Percentiles rank a stretch among this genome's conserved stretches.
These are phyloP conservation scores for Thera obeliscata DNA, from an alignment of 2,888 invertebrate genomes.

Conservation along the genomic window DNA sequence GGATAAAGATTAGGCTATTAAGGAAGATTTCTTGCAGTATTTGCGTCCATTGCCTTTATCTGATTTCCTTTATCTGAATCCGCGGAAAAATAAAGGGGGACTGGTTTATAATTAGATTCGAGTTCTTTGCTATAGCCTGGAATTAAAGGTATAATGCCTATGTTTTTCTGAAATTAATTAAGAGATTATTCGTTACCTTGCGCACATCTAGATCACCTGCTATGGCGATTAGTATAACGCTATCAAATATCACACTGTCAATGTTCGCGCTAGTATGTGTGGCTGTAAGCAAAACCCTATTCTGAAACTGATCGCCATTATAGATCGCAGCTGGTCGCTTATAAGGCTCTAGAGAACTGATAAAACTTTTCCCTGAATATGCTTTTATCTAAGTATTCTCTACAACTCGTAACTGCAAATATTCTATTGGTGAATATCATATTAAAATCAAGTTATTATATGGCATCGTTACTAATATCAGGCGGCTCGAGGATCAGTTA, in stretches of 20 bases:
- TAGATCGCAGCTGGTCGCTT: too few relatives aligned
- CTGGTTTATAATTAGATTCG: neutral
- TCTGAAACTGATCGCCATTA: too few relatives aligned
- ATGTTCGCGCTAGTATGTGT: too few relatives aligned
- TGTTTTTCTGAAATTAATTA: neutral
- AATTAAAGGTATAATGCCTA: neutral
- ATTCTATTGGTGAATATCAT: neutral
- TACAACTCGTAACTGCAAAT: neutral
- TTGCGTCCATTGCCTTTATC: constrained; percentile 34
- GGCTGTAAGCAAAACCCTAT: too few relatives aligned
- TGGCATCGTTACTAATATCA: constrained; percentile 8
- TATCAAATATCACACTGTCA: too few relatives aligned
- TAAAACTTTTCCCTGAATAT: neutral
- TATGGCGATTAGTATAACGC: too few relatives aligned
- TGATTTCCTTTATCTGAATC: constrained; percentile 29
- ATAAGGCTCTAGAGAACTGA: too few relatives aligned
- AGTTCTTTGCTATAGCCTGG: neutral
- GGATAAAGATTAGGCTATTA: constrained; percentile 68
- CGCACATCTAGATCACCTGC: too few relatives aligned
- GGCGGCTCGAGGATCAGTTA: constrained; percentile 19
- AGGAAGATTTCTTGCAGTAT: constrained; percentile 41
- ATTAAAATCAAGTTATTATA: constrained; percentile 2
- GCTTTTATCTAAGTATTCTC: neutral
- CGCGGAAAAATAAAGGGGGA: constrained; percentile 18
- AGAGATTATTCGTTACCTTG: neutral